Evolutionary conservation across 2,888 invertebrate species (phyloP), one percentile per base, ranked within the genome.

Genomic region (Cylindroiulus punctatus): DNA sequence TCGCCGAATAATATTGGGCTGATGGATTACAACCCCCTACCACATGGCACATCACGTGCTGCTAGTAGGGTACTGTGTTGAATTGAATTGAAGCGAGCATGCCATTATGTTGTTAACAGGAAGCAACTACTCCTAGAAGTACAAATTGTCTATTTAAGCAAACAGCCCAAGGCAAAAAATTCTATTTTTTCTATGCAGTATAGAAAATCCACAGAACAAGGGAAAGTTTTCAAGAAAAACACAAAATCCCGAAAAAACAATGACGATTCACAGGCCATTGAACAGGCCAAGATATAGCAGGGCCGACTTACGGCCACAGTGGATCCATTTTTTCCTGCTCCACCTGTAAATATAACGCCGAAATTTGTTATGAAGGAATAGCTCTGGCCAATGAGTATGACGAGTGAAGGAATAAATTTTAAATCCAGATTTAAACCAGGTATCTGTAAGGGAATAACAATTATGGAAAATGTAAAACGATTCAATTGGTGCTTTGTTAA

Each of bases 241-340:
- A 65, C 65, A 26, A 44, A 44, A 44, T 44, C 44, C 44, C 4
- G 26, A 76, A n/a, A n/a, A 76, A 76, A 30, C 76, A 76, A 76
- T 7, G 26, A 76, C 65, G 42, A 95, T 94, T 91, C 95, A 91
- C 92, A 26, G 5, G 32, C 47, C 22, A 12, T n/a, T 17, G 10
- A 94, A 93, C 92, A 94, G 91, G 76, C 76, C 76, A 76, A 76
- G 14, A 30, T 14, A 76, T 91, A 93, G 94, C 91, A 95, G 95
- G 91, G 95, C 93, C 95, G 88, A 94, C 96, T 96, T 96, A 98
- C 98, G 92, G 98, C 98, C 90, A 98, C 97, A 89, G 98, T 97
- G 90, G 98, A 98, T 93, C 98, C 98, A 93, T 98, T 98, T 93
- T 98, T 99, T 91, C 98, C 98, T 91, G 96, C 96, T 92, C 99